These are phyloP conservation scores for Sebastes matsubarae DNA, from an alignment of 2,797 vertebrate genomes.

Conservation along the genomic window DNA sequence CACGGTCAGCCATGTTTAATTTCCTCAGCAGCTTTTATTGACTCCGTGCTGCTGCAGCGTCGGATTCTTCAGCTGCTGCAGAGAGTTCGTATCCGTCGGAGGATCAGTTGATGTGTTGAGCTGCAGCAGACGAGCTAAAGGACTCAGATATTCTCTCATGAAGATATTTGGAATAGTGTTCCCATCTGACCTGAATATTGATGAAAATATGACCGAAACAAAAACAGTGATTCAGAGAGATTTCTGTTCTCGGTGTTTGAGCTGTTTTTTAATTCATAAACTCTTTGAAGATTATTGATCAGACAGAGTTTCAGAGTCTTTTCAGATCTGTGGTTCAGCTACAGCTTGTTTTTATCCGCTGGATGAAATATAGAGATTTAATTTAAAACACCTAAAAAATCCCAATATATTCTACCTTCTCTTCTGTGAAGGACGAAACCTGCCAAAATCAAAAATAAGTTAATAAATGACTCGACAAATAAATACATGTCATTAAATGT, in stretches of 20 bases:
- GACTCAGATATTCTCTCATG: background rate
- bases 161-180: background rate
- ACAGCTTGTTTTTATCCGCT: background rate
- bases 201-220: too few relatives aligned
- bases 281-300: slow-evolving; percentile 13
- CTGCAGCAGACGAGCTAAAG: background rate
- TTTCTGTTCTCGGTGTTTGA: background rate
- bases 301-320: background rate
- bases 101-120: background rate
- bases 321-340: background rate
- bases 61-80: background rate
- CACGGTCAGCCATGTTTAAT: slow-evolving; percentile 23
- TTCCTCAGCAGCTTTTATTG: slow-evolving; percentile 28
- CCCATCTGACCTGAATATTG: background rate
- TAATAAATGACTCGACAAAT: too few relatives aligned
- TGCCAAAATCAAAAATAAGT: too few relatives aligned
- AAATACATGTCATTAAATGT: too few relatives aligned
- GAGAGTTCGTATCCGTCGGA: background rate
- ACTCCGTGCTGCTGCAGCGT: background rate
- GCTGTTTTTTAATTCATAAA: background rate
- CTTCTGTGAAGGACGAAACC: too few relatives aligned
- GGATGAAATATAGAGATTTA: background rate
- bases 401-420: too few relatives aligned
- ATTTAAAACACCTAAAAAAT: background rate
- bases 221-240: background rate